These are phyloP conservation scores for Anas acuta DNA, from an alignment of 2,797 vertebrate genomes.

Conservation along the genomic window DNA sequence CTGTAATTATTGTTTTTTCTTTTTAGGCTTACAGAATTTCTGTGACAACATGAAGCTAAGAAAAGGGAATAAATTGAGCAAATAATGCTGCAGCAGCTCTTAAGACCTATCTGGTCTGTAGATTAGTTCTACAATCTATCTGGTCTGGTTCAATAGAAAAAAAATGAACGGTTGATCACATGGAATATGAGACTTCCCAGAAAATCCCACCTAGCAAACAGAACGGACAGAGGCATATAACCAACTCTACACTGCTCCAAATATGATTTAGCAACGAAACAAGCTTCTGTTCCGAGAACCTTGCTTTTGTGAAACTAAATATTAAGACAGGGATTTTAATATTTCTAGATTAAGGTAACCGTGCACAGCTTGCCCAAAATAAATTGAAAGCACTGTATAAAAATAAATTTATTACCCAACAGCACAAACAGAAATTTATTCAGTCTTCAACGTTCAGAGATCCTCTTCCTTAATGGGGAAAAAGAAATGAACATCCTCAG, in stretches of 20 bases:
- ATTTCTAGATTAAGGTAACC: not conserved
- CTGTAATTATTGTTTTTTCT: not conserved
- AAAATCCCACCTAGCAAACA: not conserved
- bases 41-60: not conserved
- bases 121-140: not conserved
- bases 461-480: not conserved
- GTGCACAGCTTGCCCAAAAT: not conserved
- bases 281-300: not conserved
- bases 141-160: not conserved
- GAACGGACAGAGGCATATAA: fast-evolving
- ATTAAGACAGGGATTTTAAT: not conserved
- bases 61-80: not conserved
- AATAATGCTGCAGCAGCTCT: not conserved
- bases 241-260: not conserved
- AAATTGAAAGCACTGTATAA: not conserved
- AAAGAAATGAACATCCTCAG: not conserved
- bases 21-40: not conserved
- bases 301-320: not conserved
- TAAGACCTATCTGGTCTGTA: not conserved
- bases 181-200: not conserved
- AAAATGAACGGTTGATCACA: not conserved
- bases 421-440: not conserved
- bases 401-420: constrained; percentile 62
- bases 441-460: not conserved
- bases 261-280: not conserved